phyloP scores from a whole-genome alignment of 2,888 invertebrate species.

The Macrosiphum euphorbiae region DNA sequence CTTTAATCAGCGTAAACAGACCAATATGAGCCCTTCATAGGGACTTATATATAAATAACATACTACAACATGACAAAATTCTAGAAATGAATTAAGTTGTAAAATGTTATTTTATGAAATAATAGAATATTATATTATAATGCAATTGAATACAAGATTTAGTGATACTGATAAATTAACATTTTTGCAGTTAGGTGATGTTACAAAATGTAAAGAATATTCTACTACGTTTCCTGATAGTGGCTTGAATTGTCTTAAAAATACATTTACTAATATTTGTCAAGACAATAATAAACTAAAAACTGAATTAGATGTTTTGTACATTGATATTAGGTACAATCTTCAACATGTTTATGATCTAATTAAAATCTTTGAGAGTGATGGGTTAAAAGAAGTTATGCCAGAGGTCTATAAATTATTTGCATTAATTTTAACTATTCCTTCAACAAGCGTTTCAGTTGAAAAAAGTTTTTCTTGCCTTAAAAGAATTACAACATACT shows the following conservation, averaged over 20 bases:
- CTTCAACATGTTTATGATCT: neutral
- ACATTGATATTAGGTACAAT: neutral
- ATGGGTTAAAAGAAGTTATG: neutral
- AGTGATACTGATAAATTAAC: neutral
- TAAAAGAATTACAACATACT: neutral
- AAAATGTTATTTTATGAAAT: constrained; percentile 7
- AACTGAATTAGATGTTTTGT: constrained; percentile 8
- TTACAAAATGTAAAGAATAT: constrained; percentile 16
- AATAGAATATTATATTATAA: neutral
- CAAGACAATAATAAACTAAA: constrained; percentile 9
- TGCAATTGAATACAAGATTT: neutral
- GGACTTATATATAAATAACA: no score
- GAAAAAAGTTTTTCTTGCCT: constrained; percentile 35
- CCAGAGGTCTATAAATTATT: constrained; percentile 11
- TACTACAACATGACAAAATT: neutral
- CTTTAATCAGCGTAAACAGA: no score
- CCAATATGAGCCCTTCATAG: no score
- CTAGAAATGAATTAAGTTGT: neutral
- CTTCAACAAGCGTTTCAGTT: constrained; percentile 5
- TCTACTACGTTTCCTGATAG: neutral
- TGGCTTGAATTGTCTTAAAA: neutral
- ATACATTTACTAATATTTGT: neutral
- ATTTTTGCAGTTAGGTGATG: constrained; percentile 17
- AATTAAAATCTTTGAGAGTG: neutral
- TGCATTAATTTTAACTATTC: constrained; percentile 1